These are phyloP conservation scores for Anhinga rufa DNA, from an alignment of 2,113 vertebrate genomes.

Conservation along the genomic window DNA sequence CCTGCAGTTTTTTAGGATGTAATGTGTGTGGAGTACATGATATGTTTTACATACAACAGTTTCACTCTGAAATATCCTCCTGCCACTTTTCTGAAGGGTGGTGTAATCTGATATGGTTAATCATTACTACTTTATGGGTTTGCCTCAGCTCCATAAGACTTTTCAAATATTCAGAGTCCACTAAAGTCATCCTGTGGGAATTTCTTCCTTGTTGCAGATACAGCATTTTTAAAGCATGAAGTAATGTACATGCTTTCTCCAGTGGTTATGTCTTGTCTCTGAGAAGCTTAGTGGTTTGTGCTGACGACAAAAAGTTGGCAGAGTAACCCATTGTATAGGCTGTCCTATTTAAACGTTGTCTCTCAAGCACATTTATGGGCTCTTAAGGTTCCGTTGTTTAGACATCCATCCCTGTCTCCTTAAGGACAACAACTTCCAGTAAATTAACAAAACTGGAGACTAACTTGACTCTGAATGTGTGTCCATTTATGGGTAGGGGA, in stretches of 20 bases:
- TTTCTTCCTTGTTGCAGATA: neutral
- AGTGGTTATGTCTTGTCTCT: neutral
- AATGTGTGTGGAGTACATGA: neutral
- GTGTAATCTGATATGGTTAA: neutral
- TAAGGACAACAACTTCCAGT: neutral
- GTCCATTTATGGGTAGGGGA: neutral
- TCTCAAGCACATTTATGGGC: neutral
- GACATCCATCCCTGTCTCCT: too few species aligned
- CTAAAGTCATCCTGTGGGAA: neutral
- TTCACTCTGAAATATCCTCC: neutral
- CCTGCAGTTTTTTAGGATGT: neutral
- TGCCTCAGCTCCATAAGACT: neutral
- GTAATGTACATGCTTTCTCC: neutral
- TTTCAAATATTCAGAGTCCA: neutral
- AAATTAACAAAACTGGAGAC: neutral
- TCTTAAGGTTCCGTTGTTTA: neutral
- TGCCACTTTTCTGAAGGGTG: neutral
- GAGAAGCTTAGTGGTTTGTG: slow-evolving; percentile 1
- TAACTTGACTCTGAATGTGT: neutral
- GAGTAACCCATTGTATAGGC: neutral
- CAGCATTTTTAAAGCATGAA: slow-evolving; percentile 4
- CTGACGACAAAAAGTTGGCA: neutral
- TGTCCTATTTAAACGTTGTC: neutral
- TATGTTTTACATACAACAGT: neutral
- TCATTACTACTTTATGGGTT: neutral